phyloP scores from a whole-genome alignment of 2,113 vertebrate species.

The Menura novaehollandiae region DNA sequence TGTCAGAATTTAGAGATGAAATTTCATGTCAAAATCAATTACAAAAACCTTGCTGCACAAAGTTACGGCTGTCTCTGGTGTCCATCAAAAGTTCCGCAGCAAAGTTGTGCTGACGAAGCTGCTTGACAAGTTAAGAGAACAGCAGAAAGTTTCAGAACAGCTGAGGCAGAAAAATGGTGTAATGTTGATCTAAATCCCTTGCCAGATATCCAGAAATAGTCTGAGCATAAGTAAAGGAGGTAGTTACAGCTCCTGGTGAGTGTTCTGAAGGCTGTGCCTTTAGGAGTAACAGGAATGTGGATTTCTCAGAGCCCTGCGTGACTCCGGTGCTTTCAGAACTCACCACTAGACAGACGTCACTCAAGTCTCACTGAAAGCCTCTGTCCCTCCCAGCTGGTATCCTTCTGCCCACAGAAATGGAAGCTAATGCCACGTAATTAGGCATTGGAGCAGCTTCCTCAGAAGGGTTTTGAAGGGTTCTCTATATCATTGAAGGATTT shows the following conservation, averaged over 20 bases:
- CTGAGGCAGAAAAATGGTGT: conserved; percentile 14
- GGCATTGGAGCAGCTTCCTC: background rate
- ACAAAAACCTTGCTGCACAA: background rate
- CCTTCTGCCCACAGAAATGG: background rate
- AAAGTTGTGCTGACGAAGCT: conserved; percentile 25
- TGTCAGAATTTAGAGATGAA: background rate
- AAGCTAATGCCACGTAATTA: background rate
- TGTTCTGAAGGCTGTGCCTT: background rate
- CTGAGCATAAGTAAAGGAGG: background rate
- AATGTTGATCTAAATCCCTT: background rate
- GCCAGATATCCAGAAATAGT: background rate
- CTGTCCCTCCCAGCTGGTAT: background rate
- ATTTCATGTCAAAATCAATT: background rate
- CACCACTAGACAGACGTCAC: background rate
- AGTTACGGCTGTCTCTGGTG: background rate
- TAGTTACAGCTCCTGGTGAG: background rate
- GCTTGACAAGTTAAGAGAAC: background rate
- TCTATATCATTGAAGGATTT: background rate
- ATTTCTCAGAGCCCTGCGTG: background rate
- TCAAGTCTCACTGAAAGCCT: fast-evolving
- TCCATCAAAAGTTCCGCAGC: background rate
- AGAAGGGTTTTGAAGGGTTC: background rate
- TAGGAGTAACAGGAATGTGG: background rate
- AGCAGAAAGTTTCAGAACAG: conserved; percentile 6
- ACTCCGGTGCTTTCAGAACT: background rate